A percentile compares a stretch with the other conserved stretches of the same genome.
Evolutionary conservation across 2,113 vertebrate species (phyloP).

Genomic region (Sebastes fasciatus): DNA sequence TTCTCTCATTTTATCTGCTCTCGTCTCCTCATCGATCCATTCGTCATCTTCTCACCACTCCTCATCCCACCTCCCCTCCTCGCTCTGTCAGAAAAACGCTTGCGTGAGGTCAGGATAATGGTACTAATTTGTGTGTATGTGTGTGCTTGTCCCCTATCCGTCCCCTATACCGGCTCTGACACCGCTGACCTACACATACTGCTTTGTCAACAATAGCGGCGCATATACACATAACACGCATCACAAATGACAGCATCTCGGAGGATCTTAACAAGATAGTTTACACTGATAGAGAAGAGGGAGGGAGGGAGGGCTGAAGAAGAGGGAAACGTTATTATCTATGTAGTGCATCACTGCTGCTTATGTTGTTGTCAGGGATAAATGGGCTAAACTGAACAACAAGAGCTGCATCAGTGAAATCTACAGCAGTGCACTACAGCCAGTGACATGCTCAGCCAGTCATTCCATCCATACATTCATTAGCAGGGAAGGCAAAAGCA

Average conservation of each 20-base stretch:
- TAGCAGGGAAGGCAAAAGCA: slow-evolving; percentile 21
- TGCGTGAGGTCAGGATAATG: slow-evolving; percentile 72
- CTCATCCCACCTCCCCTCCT: slow-evolving; percentile 43
- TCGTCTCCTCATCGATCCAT: slow-evolving; percentile 50
- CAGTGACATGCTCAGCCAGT: slow-evolving; percentile 23
- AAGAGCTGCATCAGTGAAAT: slow-evolving; percentile 33
- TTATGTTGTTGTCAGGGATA: slow-evolving; percentile 52
- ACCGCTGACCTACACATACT: slow-evolving; percentile 63
- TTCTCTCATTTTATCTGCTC: background rate
- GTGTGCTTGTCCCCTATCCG: slow-evolving; percentile 66
- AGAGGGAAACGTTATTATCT: slow-evolving; percentile 41
- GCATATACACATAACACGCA: slow-evolving; percentile 45
- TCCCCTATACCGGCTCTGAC: slow-evolving; percentile 57
- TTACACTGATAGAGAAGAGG: slow-evolving; percentile 36
- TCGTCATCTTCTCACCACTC: slow-evolving; percentile 44
- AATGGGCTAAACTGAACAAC: slow-evolving; percentile 51
- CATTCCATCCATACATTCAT: slow-evolving; percentile 45
- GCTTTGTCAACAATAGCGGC: slow-evolving; percentile 72
- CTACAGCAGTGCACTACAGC: slow-evolving; percentile 21
- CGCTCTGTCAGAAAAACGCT: slow-evolving; percentile 31
- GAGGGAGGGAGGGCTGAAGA: slow-evolving; percentile 1
- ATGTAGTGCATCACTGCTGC: slow-evolving; percentile 38
- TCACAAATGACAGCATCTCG: slow-evolving; percentile 53
- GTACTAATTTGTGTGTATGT: slow-evolving; percentile 72
- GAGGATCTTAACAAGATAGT: slow-evolving; percentile 62